Evolutionary conservation across 1,140 invertebrate genomes (phyloP).

Genomic region (Orchesella cincta): DNA sequence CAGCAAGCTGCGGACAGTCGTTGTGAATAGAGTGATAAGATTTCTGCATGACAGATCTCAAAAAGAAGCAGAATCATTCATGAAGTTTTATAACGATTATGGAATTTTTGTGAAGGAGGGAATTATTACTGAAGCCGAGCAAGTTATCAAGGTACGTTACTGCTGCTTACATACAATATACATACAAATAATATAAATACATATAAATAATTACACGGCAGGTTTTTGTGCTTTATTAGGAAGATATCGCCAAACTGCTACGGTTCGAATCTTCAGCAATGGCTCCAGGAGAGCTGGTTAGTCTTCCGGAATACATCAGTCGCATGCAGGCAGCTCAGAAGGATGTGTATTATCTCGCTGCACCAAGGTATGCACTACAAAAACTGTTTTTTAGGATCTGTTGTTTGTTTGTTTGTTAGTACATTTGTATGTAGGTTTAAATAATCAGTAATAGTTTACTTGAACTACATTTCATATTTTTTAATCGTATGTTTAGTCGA

Average conservation of each 20-base stretch:
- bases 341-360: slow-evolving; percentile 89
- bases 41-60: slow-evolving; percentile 82
- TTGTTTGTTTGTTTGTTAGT: no score
- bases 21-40: slow-evolving; percentile 81
- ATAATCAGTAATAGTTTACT: slow-evolving; percentile 29
- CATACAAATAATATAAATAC: neutral
- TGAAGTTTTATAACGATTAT: slow-evolving; percentile 88
- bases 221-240: slow-evolving; percentile 62
- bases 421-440: slow-evolving; percentile 26
- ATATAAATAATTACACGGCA: slow-evolving; percentile 8
- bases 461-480: slow-evolving; percentile 42
- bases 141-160: slow-evolving; percentile 71
- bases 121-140: slow-evolving; percentile 78
- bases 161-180: neutral
- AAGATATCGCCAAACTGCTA: slow-evolving; percentile 87
- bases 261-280: slow-evolving; percentile 87
- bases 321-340: slow-evolving; percentile 75
- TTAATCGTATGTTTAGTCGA: slow-evolving; percentile 74
- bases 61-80: slow-evolving; percentile 80
- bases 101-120: slow-evolving; percentile 93
- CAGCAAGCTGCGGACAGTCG: slow-evolving; percentile 79
- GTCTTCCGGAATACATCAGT: slow-evolving; percentile 79
- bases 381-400: neutral
- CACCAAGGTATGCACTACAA: slow-evolving; percentile 71
- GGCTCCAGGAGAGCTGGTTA: slow-evolving; percentile 71